phyloP scores from a whole-genome alignment of 30 jellyfish, hydroid and myxozoan species.

The Pelagia noctiluca region DNA sequence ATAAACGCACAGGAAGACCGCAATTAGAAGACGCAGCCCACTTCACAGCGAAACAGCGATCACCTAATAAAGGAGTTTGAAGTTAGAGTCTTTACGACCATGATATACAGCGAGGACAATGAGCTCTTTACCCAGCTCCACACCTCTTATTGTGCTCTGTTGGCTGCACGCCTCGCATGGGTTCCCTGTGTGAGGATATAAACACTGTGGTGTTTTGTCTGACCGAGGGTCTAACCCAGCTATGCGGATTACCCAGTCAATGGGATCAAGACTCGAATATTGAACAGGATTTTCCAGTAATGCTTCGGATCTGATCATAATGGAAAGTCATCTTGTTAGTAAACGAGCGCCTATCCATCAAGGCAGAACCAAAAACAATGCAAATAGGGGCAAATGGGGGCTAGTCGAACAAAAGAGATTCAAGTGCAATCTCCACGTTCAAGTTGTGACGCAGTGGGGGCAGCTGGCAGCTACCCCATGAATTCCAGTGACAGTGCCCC shows the following conservation, averaged over 20 bases:
- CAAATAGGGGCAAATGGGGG: not conserved
- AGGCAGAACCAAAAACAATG: not conserved
- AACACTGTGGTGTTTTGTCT: not conserved
- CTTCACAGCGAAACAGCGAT: not conserved
- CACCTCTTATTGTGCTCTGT: not conserved
- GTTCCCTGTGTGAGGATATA: not conserved
- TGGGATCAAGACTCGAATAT: slow-evolving; percentile 6
- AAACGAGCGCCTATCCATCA: no score
- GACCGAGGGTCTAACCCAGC: not conserved
- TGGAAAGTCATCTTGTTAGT: no score
- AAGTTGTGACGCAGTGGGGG: not conserved
- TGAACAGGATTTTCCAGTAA: not conserved
- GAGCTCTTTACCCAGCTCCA: not conserved
- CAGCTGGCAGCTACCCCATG: no score
- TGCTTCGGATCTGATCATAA: not conserved
- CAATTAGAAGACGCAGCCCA: no score
- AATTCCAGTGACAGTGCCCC: no score
- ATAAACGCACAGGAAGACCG: no score
- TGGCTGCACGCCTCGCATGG: not conserved
- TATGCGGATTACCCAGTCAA: not conserved
- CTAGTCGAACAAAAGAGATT: not conserved
- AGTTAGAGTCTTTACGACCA: not conserved
- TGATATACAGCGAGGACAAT: not conserved
- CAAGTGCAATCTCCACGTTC: not conserved
- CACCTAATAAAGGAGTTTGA: not conserved